Conservation (phyloP, 2,797 vertebrate genomes). For the Urocyon cinereoargenteus region DNA sequence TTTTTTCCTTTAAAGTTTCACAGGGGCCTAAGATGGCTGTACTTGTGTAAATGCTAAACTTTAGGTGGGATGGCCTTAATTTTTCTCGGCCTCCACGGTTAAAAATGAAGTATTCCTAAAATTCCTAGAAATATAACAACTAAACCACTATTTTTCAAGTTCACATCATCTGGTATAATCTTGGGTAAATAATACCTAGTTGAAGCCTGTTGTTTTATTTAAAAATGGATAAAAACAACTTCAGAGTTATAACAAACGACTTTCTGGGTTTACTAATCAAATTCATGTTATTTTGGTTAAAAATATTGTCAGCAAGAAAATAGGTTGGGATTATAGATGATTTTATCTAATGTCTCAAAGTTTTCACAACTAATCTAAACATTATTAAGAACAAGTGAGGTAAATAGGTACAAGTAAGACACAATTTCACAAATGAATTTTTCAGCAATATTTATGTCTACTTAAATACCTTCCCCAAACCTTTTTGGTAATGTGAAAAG, state of each 20-base stretch:
- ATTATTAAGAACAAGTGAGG: not conserved
- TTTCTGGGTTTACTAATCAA: not conserved
- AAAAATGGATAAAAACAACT: not conserved
- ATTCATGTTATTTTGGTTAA: not conserved
- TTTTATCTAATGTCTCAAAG: not conserved
- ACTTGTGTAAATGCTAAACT: too few species aligned
- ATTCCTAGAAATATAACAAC: not conserved
- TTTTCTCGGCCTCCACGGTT: not conserved
- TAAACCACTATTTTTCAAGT: not conserved
- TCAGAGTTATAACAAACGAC: not conserved
- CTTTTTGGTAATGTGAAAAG: not conserved
- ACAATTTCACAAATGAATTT: not conserved
- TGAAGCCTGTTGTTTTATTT: not conserved
- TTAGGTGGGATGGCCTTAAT: too few species aligned
- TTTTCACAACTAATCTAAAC: not conserved
- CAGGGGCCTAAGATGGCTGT: too few species aligned
- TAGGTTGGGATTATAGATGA: not conserved
- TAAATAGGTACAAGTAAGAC: not conserved
- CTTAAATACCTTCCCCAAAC: not conserved
- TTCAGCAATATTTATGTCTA: not conserved
- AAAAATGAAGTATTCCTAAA: not conserved
- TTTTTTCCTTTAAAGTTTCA: too few species aligned
- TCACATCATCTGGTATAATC: not conserved
- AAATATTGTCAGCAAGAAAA: not conserved
- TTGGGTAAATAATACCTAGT: not conserved